Evolutionary conservation across 2,797 vertebrate species (phyloP).

Genomic region (Gallinago stenura): DNA sequence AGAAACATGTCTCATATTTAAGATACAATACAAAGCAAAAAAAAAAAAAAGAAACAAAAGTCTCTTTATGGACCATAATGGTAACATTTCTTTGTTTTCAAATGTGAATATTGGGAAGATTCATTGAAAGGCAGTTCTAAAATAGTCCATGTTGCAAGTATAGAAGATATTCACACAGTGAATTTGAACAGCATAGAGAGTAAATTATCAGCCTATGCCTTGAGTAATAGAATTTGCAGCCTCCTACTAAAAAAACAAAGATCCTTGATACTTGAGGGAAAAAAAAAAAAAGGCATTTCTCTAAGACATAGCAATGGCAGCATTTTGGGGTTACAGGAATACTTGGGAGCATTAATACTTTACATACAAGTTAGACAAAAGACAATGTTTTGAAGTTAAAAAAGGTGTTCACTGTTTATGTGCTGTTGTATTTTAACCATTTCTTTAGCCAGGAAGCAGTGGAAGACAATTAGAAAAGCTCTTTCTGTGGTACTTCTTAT

Average conservation of each 20-base stretch:
- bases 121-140: neutral
- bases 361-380: neutral
- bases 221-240: neutral
- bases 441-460: neutral
- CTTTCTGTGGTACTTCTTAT: neutral
- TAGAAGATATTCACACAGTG: neutral
- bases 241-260: neutral
- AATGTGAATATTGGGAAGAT: neutral
- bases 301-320: neutral
- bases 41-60: neutral
- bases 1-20: neutral
- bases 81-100: neutral
- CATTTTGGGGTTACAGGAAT: neutral
- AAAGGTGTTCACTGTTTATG: neutral
- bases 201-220: neutral
- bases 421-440: neutral
- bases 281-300: neutral
- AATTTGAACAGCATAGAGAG: neutral
- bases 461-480: neutral
- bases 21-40: neutral
- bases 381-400: neutral
- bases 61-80: neutral
- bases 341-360: neutral
- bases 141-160: neutral
- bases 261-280: neutral